Conservation (phyloP, 2,113 vertebrate genomes). For the Oreotrochilus melanogaster region DNA sequence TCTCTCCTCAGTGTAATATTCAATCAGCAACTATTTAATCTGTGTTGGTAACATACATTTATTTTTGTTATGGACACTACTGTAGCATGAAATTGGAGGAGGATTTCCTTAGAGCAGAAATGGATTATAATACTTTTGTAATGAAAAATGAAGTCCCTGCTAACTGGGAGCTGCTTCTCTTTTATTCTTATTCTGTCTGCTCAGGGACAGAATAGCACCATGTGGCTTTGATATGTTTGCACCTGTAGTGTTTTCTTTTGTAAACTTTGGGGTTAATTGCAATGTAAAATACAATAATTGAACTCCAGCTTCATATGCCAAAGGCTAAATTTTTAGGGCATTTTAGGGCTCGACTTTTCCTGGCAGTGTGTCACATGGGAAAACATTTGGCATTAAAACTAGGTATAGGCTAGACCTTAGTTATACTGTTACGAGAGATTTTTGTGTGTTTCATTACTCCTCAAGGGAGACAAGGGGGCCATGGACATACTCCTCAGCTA, state of each 20-base stretch:
- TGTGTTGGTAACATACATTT: conserved; percentile 18
- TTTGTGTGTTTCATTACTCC: background rate
- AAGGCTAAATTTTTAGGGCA: background rate
- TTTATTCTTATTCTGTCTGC: background rate
- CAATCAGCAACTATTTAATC: conserved; percentile 38
- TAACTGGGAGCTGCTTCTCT: background rate
- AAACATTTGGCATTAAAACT: background rate
- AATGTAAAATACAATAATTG: background rate
- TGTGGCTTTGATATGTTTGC: background rate
- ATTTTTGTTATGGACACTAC: conserved; percentile 59
- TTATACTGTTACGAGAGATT: background rate
- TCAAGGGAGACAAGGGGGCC: background rate
- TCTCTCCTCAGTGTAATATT: conserved; percentile 1
- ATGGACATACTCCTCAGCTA: background rate
- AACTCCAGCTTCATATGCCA: background rate
- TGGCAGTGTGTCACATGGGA: rapidly evolving
- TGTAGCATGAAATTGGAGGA: conserved; percentile 72
- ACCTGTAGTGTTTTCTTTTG: background rate
- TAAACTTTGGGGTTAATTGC: background rate
- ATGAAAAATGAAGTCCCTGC: conserved; percentile 21
- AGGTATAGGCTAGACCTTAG: background rate
- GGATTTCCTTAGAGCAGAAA: conserved; percentile 60
- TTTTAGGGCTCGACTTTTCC: background rate
- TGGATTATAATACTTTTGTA: conserved; percentile 21
- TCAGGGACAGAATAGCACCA: background rate